These are phyloP conservation scores for Brevimyrus niger DNA, from an alignment of 2,113 vertebrate species.

Conservation along the genomic window DNA sequence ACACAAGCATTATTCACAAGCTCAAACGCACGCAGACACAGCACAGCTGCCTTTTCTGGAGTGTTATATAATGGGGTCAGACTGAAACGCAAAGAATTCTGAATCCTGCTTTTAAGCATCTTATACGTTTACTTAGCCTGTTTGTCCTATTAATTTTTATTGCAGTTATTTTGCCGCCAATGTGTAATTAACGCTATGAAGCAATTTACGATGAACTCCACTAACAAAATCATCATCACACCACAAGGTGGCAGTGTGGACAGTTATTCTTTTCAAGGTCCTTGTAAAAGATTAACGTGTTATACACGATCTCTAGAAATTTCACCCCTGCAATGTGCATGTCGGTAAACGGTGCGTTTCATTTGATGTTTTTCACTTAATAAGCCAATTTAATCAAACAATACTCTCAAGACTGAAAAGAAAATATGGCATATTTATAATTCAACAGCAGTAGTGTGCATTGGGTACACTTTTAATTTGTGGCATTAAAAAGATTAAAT, in stretches of 20 bases:
- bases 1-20: neutral
- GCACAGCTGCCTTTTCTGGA: neutral
- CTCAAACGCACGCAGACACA: neutral
- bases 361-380: neutral
- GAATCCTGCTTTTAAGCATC: neutral
- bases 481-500: neutral
- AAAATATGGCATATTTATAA: neutral
- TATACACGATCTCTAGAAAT: neutral
- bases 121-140: neutral
- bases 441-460: neutral
- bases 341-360: neutral
- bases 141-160: neutral
- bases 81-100: neutral
- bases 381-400: neutral
- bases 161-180: constrained; percentile 8
- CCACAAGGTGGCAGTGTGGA: constrained; percentile 65
- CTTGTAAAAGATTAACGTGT: constrained; percentile 7
- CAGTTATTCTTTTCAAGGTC: constrained; percentile 36
- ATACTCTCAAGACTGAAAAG: neutral
- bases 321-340: neutral
- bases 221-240: constrained; percentile 29
- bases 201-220: constrained; percentile 4
- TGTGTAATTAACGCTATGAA: constrained; percentile 5
- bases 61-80: neutral
- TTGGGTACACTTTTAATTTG: neutral